These are phyloP conservation scores for Ametastegia equiseti DNA, from an alignment of 2,888 invertebrate species.

Conservation along the genomic window DNA sequence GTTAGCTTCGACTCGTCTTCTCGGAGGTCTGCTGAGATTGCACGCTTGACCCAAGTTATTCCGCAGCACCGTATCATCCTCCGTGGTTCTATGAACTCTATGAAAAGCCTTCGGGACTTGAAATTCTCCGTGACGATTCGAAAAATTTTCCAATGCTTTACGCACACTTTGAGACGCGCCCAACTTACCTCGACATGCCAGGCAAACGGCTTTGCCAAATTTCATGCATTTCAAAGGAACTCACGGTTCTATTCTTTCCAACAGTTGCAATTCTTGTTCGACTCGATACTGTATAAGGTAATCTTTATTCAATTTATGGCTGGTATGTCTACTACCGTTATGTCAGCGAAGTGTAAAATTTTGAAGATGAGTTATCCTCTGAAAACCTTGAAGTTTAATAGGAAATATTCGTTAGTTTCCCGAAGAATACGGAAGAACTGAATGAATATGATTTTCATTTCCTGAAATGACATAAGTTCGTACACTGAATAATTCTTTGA, in stretches of 20 bases:
- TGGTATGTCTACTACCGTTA: neutral
- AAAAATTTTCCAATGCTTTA: conserved; percentile 38
- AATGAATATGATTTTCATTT: no score
- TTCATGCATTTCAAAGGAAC: conserved; percentile 31
- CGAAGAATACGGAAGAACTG: no score
- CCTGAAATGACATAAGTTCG: no score
- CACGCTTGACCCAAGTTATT: conserved; percentile 42
- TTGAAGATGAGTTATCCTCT: no score
- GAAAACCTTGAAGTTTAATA: no score
- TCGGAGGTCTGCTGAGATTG: conserved; percentile 19
- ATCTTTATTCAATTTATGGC: conserved; percentile 12
- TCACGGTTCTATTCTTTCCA: conserved; percentile 20
- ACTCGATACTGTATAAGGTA: conserved; percentile 12
- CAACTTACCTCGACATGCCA: conserved; percentile 12
- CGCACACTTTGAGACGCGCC: conserved; percentile 37
- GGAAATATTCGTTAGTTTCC: no score
- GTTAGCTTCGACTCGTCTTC: conserved; percentile 30
- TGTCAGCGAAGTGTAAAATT: neutral
- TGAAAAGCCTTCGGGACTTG: conserved; percentile 16
- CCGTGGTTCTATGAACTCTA: conserved; percentile 17
- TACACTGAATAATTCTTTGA: no score
- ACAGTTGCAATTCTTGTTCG: conserved; percentile 5
- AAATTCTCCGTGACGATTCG: conserved; percentile 44
- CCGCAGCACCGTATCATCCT: conserved; percentile 40
- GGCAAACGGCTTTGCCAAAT: conserved; percentile 26